Base-by-base conservation (phyloP, 2,888 invertebrate species). In the Synergus japonicus region DNA sequence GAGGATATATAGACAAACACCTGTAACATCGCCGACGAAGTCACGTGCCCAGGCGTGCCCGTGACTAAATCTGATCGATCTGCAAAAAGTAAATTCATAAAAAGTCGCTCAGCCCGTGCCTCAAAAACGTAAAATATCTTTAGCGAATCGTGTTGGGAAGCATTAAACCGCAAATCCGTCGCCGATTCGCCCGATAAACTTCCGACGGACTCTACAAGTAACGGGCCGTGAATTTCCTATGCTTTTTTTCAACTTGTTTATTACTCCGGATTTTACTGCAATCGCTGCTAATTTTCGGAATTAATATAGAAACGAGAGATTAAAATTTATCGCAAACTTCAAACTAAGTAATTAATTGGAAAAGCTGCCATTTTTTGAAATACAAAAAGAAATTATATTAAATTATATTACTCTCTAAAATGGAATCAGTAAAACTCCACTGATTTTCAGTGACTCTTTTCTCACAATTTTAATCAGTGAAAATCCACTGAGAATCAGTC, bases 31-130 rank as follows among this genome's bases (percentile, higher is more conserved):
- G 85, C 87, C 82, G 82, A 83, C 66, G 85, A 83, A 83, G 88
- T 90, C 90, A 90, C 90, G 90, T 90, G 90, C 88, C 89, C 90
- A 86, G 90, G 88, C 88, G 88, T 89, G 89, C 86, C 90, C 88
- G 89, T 89, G 88, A 89, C 90, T 85, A 89, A 90, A 87, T 84
- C 83, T 85, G 84, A 86, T 85, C 86, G 85, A 86, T 86, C 86
- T 79, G 87, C 87, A 88, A 89, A 88, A 88, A 89, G 83, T 81
- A 79, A 84, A 79, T 83, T 77, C 79, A 66, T 83, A 87, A 88
- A 86, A 88, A 88, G 85, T 77, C 83, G 86, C 88, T 85, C 88
- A 87, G 87, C 88, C 86, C 87, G 88, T 88, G 88, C 88, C 87
- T 88, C 86, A 87, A 88, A 86, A 89, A 87, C 87, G 80, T 84